Conservation (phyloP, 2,113 vertebrate genomes). For the human region DNA sequence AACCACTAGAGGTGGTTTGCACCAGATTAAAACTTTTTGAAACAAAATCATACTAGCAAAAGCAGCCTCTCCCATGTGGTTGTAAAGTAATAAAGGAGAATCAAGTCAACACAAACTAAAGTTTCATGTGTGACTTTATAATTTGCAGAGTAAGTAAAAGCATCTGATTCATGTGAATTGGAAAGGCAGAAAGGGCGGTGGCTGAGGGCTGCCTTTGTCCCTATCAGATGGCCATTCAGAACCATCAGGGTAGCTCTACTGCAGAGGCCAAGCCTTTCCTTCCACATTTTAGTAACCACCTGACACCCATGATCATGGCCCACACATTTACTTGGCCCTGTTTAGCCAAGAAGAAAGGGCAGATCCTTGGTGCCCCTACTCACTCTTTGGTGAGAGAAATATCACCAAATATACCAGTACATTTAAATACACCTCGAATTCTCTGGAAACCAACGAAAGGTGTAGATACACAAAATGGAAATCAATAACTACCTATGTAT, state of each 20-base stretch:
- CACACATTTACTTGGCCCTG: not conserved
- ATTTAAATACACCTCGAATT: not conserved
- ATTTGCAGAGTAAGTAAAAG: not conserved
- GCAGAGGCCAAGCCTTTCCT: not conserved
- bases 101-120: not conserved
- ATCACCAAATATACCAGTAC: not conserved
- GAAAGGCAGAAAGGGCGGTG: not conserved
- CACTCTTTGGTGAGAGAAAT: not conserved
- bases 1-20: slow-evolving; percentile 12
- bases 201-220: not conserved
- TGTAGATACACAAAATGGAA: not conserved
- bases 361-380: not conserved
- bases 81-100: slow-evolving; percentile 28
- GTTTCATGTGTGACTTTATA: not conserved
- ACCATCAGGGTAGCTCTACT: accelerated
- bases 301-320: not conserved
- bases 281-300: not conserved
- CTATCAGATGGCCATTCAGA: not conserved
- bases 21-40: slow-evolving; percentile 6
- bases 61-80: not conserved
- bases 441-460: not conserved
- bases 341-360: not conserved
- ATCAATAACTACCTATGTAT: not conserved
- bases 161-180: not conserved
- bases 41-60: slow-evolving; percentile 29